phyloP scores from a whole-genome alignment of 1,140 invertebrate genomes.

The Pseudomyrmex sp. region DNA sequence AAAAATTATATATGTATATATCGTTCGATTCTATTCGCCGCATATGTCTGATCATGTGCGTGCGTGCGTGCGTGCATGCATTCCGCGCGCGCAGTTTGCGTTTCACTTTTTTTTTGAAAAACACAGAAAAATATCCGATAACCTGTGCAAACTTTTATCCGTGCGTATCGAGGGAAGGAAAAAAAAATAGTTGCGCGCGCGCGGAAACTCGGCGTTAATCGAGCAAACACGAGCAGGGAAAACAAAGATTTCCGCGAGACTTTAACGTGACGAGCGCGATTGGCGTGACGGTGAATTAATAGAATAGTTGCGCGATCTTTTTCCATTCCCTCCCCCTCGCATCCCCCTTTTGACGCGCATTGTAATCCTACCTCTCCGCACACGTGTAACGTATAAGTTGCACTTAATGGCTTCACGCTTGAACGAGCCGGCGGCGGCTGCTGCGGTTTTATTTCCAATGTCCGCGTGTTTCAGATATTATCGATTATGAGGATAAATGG shows the following conservation, averaged over 20 bases:
- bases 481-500: constrained; percentile 56
- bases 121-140: constrained; percentile 17
- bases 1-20: neutral
- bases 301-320: constrained; percentile 9
- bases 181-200: constrained; percentile 39
- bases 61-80: neutral
- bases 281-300: constrained; percentile 36
- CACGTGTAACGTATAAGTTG: constrained; percentile 7
- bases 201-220: constrained; percentile 24
- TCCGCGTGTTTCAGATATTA: constrained; percentile 47
- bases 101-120: no score
- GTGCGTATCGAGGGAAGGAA: neutral
- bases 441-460: constrained; percentile 19
- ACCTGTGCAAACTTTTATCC: neutral
- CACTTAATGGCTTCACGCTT: constrained; percentile 46
- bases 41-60: constrained; percentile 5
- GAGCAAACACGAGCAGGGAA: constrained; percentile 22
- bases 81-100: neutral
- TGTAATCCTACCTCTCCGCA: constrained; percentile 14
- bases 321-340: neutral
- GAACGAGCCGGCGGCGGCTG: neutral
- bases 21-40: constrained; percentile 16
- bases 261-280: constrained; percentile 8
- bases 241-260: constrained; percentile 37
- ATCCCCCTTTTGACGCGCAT: constrained; percentile 26